A percentile compares a stretch with the other conserved stretches of the same genome.
These are phyloP conservation scores for Acrobasis suavella DNA, from an alignment of 2,888 invertebrate genomes.

Conservation along the genomic window DNA sequence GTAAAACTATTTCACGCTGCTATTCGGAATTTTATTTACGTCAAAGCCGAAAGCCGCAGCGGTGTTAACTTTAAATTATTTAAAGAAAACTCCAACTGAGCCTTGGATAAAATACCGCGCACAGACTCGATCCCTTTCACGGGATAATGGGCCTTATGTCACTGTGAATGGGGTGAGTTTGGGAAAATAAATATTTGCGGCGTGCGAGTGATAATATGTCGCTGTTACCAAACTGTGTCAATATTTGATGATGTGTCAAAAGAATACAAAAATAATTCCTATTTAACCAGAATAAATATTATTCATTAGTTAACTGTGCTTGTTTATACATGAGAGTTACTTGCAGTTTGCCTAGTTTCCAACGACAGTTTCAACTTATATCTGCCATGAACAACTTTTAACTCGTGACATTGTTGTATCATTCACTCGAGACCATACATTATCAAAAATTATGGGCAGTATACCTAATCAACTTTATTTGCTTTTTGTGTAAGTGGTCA, in stretches of 20 bases:
- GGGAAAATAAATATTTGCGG: background rate
- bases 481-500: too few species aligned
- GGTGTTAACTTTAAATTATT: conserved; percentile 29
- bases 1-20: conserved; percentile 23
- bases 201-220: conserved; percentile 4
- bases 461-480: too few species aligned
- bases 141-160: conserved; percentile 16
- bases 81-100: conserved; percentile 27
- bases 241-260: conserved; percentile 13
- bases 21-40: conserved; percentile 31
- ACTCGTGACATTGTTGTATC: too few species aligned
- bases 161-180: background rate
- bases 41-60: conserved; percentile 20
- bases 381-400: too few species aligned
- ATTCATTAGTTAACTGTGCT: too few species aligned
- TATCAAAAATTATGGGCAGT: too few species aligned
- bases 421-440: too few species aligned
- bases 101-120: conserved; percentile 10
- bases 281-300: too few species aligned
- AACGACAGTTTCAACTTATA: too few species aligned
- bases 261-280: too few species aligned
- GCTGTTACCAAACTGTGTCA: conserved; percentile 6
- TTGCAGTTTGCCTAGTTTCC: too few species aligned
- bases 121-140: conserved; percentile 1
- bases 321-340: too few species aligned